phyloP scores from a whole-genome alignment of 2,888 invertebrate genomes.

The Cheilosia vulpina region DNA sequence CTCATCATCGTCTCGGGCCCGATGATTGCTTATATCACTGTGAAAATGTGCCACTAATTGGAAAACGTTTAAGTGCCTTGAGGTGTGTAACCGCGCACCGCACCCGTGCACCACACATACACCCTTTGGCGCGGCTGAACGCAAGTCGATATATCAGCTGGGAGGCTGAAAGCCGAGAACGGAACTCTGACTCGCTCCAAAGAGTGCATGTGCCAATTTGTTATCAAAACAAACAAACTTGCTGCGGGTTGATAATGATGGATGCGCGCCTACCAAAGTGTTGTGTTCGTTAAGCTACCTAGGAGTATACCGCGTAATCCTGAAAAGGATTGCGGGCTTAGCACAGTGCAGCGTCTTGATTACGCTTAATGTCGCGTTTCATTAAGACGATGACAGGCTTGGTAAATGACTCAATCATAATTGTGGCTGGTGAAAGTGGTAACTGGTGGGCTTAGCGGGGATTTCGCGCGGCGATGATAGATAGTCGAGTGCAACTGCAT shows the following conservation, averaged over 20 bases:
- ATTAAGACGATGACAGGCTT: conserved; percentile 71
- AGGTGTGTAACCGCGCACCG: conserved; percentile 68
- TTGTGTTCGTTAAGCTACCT: conserved; percentile 47
- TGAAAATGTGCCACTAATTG: conserved; percentile 75
- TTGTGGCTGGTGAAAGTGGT: conserved; percentile 54
- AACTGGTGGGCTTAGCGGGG: conserved; percentile 19
- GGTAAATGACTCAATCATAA: conserved; percentile 72
- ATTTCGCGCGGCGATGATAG: conserved; percentile 41
- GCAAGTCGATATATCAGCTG: conserved; percentile 67
- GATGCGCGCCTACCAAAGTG: conserved; percentile 48
- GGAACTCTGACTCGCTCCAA: conserved; percentile 14
- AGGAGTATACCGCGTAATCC: conserved; percentile 23
- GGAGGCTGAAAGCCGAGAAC: conserved; percentile 15
- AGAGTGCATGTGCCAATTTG: conserved; percentile 54
- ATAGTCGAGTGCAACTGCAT: conserved; percentile 23
- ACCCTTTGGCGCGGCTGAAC: conserved; percentile 34
- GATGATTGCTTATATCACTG: conserved; percentile 70
- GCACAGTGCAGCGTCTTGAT: conserved; percentile 65
- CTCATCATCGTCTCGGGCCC: conserved; percentile 30
- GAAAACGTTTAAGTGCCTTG: conserved; percentile 71
- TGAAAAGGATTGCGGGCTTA: conserved; percentile 60
- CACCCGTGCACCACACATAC: conserved; percentile 29
- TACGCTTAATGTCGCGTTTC: conserved; percentile 70
- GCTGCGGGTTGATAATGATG: conserved; percentile 72
- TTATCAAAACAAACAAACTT: conserved; percentile 72